Base-by-base conservation (phyloP, 2,888 invertebrate genomes). In the Empis stercorea region DNA sequence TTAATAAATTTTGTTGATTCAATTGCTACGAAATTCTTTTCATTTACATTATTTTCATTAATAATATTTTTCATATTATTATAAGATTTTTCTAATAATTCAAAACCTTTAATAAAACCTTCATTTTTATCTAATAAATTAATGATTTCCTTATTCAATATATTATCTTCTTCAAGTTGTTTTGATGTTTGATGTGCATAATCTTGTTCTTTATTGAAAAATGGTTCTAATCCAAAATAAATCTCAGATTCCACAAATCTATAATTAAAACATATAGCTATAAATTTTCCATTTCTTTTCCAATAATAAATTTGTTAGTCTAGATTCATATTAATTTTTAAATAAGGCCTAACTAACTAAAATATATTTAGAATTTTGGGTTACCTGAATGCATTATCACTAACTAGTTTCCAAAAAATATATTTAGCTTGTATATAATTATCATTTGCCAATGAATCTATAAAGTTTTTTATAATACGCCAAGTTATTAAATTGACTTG, bases 11-110 rank as follows among this genome's bases (percentile, higher is more conserved):
- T 38, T 17, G 38, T 13, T 27, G 23, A 7, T 27, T 27, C 23
- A 11, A 17, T 3, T 11, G 16, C 11, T 17, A 38, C 17, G 11
- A 13, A 17, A 17, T 17, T 17, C 14, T 11, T 1, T 43, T 48
- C 30, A 13, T 16, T 41, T 14, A 13, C 5, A 4, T 40, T 13
- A 15, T 30, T 15, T 23, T 40, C 4, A 38, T 49, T 48, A 10
- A 43, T 10, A 20, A 46, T 47, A 13, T 43, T 49, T 45, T 52
- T 53, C 49, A 52, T 53, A 45, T 53, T 49, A 48, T 55, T 55
- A 43, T 52, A 55, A 3, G 46, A 50, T 20, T 45, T 43, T 45
- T 55, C 47, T 14, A 55, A 34, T 14, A 51, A 17, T 42, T 43
- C 40, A 5, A 53, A 30, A 11, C 45, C 48, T 4, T 43, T 30